Evolutionary conservation across 2,113 vertebrate species (phyloP).

Genomic region (Myodes glareolus): DNA sequence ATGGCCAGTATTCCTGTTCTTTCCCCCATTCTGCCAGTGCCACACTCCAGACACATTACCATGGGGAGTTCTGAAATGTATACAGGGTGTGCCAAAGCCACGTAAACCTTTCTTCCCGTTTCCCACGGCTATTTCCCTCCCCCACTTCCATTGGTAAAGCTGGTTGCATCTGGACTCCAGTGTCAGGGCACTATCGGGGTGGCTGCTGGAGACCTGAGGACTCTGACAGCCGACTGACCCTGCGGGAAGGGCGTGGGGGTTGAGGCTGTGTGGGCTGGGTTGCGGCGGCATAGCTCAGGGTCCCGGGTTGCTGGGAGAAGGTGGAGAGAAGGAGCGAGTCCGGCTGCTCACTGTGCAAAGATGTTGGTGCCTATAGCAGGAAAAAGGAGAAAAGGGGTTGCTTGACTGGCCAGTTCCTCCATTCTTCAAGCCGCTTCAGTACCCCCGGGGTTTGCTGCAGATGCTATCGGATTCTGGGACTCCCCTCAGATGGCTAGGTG

Average conservation of each 20-base stretch:
- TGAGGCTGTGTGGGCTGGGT: conserved; percentile 77
- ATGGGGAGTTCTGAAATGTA: conserved; percentile 77
- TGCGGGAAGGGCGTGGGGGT: conserved; percentile 74
- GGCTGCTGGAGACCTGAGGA: conserved; percentile 84
- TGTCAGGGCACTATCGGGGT: conserved; percentile 80
- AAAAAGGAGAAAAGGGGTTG: conserved; percentile 69
- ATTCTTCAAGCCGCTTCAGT: neutral
- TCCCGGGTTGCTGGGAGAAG: conserved; percentile 85
- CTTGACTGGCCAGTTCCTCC: neutral
- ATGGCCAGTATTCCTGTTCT: neutral
- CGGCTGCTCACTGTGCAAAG: conserved; percentile 85
- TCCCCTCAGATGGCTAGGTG: neutral
- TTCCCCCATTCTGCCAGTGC: conserved; percentile 23
- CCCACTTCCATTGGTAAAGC: conserved; percentile 83
- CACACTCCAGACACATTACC: conserved; percentile 42
- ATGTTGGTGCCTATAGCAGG: conserved; percentile 84
- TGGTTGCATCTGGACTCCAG: conserved; percentile 78
- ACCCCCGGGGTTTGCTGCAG: neutral
- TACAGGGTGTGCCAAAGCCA: conserved; percentile 70
- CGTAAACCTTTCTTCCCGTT: conserved; percentile 50
- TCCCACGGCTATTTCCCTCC: neutral
- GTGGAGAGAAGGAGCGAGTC: conserved; percentile 84
- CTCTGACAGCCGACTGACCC: conserved; percentile 86
- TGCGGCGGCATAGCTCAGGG: conserved; percentile 81
- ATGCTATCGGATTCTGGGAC: too few species aligned